Conservation (phyloP, 1,140 invertebrate genomes). For the Atta texana region DNA sequence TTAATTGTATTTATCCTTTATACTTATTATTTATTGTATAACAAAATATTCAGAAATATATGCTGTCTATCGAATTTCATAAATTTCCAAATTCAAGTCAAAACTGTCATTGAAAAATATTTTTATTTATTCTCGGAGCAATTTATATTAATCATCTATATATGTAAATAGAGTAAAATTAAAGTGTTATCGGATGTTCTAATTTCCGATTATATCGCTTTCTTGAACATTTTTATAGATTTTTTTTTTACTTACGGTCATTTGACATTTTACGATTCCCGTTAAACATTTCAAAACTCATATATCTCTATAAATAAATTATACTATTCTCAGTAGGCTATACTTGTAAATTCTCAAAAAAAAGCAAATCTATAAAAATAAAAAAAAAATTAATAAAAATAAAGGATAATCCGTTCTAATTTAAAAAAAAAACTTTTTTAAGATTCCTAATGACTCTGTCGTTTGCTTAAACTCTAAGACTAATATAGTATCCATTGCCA, state of each 20-base stretch:
- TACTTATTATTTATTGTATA: neutral
- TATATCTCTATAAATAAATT: neutral
- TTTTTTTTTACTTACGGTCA: neutral
- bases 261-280: neutral
- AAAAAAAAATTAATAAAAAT: conserved; percentile 7
- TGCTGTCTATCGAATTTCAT: neutral
- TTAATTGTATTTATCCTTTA: neutral
- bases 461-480: neutral
- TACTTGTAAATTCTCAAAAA: too few relatives aligned
- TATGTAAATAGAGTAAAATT: neutral
- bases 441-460: neutral
- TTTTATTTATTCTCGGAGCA: neutral
- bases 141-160: neutral
- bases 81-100: neutral
- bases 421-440: too few relatives aligned
- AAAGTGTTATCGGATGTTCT: neutral
- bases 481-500: neutral
- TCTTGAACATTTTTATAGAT: neutral
- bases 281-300: neutral
- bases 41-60: neutral
- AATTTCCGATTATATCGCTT: conserved; percentile 11
- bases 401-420: neutral
- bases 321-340: neutral
- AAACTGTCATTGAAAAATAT: neutral
- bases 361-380: neutral